Percentiles rank a stretch among this genome's conserved stretches.
These are phyloP conservation scores for Dermatemys mawii DNA, from an alignment of 2,113 vertebrate genomes.

Conservation along the genomic window DNA sequence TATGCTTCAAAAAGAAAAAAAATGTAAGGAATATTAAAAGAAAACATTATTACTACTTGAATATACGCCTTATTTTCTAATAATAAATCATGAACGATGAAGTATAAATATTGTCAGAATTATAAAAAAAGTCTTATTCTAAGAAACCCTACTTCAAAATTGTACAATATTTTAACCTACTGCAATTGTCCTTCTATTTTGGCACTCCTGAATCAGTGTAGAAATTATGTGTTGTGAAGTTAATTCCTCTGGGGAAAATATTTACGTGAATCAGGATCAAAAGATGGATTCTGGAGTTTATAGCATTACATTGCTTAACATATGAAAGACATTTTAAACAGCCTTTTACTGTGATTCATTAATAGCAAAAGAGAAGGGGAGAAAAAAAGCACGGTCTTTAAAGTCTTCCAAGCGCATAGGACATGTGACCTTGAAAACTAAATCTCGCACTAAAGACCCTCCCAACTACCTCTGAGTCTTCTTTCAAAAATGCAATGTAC, in stretches of 20 bases:
- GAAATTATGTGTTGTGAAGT: conserved; percentile 52
- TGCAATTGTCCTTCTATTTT: conserved; percentile 51
- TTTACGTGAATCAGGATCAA: conserved; percentile 37
- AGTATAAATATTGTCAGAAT: conserved; percentile 75
- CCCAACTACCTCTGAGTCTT: conserved; percentile 56
- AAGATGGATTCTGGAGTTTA: conserved; percentile 60
- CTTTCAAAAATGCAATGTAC: conserved; percentile 69
- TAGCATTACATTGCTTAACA: conserved; percentile 50
- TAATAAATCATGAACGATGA: conserved; percentile 68
- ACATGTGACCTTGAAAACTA: conserved; percentile 69
- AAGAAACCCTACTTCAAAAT: conserved; percentile 71
- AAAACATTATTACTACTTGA: conserved; percentile 61
- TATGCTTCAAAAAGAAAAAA: conserved; percentile 19
- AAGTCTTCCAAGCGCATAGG: conserved; percentile 56
- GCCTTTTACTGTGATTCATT: conserved; percentile 57
- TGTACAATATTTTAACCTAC: conserved; percentile 43
- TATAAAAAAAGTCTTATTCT: conserved; percentile 72
- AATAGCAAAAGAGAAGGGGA: conserved; percentile 59
- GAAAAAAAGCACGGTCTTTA: conserved; percentile 44
- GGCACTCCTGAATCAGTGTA: conserved; percentile 61
- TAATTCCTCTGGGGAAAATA: conserved; percentile 38
- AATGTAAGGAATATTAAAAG: conserved; percentile 57
- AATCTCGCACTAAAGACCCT: conserved; percentile 68
- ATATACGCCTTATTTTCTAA: conserved; percentile 68
- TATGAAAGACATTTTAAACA: conserved; percentile 54